Evolutionary conservation across 2,888 invertebrate genomes (phyloP), one percentile per base, ranked within the genome.

Genomic region (Hypselothyrea guttata): DNA sequence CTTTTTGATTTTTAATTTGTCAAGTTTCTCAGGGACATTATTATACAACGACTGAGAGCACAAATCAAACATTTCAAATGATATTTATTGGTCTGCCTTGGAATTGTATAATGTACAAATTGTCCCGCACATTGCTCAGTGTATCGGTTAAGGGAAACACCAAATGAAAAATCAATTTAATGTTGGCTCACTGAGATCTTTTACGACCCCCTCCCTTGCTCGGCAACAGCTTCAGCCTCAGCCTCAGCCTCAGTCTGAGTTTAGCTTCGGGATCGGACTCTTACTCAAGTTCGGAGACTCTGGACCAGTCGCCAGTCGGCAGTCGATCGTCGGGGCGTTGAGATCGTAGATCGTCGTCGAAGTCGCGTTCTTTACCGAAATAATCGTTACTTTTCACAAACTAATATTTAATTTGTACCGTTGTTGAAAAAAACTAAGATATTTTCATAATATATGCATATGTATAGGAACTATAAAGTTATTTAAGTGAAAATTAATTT

Each of bases 111-210:
- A 59, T 34, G 28, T 16, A 30, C 33, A n/a, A n/a, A n/a, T n/a
- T n/a, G n/a, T 22, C 48, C 46, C 61, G 41, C 55, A 47, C 54
- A 49, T 60, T 46, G 35, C 47, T 22, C 55, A 77, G 78, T 66
- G 77, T 61, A 84, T 59, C 52, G 34, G 30, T 15, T 33, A 28
- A 51, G 66, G 54, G 37, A 53, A 52, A 28, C 55, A 62, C 49
- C 52, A 71, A 84, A 84, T 77, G 71, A 74, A 77, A 83, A 78
- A 78, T 78, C 78, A 78, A 78, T 84, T 78, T 71, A 69, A 59
- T 18, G 18, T 4, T 72, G 61, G 44, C 65, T 73, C 62, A 57
- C 55, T 40, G 71, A 69, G 63, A 74, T 69, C 68, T 63, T 22
- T 59, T 52, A 52, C 57, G 63, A 33, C 49, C 49, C 64, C 73